A percentile compares a stretch with the other conserved stretches of the same genome.
These are phyloP conservation scores for Hydractinia symbiolongicarpus DNA, from an alignment of 30 jellyfish, hydroid and myxozoan genomes.

Conservation along the genomic window DNA sequence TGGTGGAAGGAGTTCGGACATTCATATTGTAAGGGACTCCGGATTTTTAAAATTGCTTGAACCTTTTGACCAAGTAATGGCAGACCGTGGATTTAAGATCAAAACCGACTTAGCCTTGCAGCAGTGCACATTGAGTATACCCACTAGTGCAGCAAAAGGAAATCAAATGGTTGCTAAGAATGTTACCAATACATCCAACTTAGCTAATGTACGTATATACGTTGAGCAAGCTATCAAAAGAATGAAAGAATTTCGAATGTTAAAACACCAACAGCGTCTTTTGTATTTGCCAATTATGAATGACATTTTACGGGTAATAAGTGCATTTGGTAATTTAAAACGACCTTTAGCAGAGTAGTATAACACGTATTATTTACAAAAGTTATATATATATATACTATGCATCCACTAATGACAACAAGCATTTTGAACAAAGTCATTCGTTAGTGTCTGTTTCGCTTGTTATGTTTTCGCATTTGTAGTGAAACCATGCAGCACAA, in stretches of 20 bases:
- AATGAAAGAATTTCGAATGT: constrained; percentile 10
- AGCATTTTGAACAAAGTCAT: background rate
- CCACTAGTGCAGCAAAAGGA: constrained; percentile 52
- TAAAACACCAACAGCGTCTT: background rate
- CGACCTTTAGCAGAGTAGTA: constrained; percentile 9
- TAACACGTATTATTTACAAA: background rate
- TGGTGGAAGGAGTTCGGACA: constrained; percentile 61
- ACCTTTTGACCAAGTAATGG: constrained; percentile 48
- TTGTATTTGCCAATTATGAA: constrained; percentile 1
- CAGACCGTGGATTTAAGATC: constrained; percentile 50
- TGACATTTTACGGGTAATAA: constrained; percentile 22
- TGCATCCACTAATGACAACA: background rate
- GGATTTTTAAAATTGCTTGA: constrained; percentile 30
- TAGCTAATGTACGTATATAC: constrained; percentile 42
- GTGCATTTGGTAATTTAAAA: constrained; percentile 10
- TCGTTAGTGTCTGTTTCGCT: background rate
- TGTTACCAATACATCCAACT: constrained; percentile 37
- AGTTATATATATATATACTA: background rate
- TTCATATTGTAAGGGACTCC: constrained; percentile 27
- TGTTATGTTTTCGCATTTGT: background rate
- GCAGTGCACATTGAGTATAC: constrained; percentile 42
- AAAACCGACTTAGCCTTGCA: constrained; percentile 19
- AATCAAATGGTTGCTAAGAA: constrained; percentile 31
- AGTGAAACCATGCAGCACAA: background rate
- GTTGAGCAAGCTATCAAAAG: constrained; percentile 31